A percentile compares a stretch with the other conserved stretches of the same genome.
These are phyloP conservation scores for Lasius fuliginosus DNA, from an alignment of 2,888 invertebrate genomes.

Conservation along the genomic window DNA sequence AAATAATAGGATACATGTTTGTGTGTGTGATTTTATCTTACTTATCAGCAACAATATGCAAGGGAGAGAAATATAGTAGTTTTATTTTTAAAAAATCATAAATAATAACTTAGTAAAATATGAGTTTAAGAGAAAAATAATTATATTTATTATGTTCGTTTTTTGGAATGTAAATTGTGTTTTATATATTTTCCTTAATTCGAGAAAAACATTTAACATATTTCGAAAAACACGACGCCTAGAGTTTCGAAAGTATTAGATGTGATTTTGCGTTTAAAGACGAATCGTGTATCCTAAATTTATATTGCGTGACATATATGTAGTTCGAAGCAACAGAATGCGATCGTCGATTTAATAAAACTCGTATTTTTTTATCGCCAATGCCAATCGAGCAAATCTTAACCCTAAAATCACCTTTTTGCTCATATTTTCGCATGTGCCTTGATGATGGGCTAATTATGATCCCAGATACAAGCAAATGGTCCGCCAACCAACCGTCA, in stretches of 20 bases:
- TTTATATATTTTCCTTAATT: background rate
- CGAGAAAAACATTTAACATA: background rate
- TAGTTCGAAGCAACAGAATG: background rate
- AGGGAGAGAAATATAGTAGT: background rate
- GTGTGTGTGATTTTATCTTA: background rate
- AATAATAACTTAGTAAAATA: background rate
- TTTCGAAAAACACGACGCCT: too few species aligned
- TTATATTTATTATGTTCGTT: background rate
- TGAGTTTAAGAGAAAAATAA: background rate
- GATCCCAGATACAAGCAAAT: background rate
- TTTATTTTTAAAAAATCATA: background rate
- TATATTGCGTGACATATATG: background rate
- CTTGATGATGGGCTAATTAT: background rate
- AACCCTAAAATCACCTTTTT: conserved; percentile 11
- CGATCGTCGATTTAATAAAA: conserved; percentile 1
- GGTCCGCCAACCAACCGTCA: background rate
- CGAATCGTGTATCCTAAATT: conserved; percentile 9
- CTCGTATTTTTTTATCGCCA: background rate
- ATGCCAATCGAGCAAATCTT: background rate
- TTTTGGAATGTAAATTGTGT: background rate
- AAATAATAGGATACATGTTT: background rate
- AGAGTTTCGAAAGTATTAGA: background rate
- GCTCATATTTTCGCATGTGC: background rate
- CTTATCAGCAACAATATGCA: background rate
- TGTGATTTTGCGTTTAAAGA: background rate